Conservation (phyloP, 1,140 invertebrate genomes). For the Asobara japonica region DNA sequence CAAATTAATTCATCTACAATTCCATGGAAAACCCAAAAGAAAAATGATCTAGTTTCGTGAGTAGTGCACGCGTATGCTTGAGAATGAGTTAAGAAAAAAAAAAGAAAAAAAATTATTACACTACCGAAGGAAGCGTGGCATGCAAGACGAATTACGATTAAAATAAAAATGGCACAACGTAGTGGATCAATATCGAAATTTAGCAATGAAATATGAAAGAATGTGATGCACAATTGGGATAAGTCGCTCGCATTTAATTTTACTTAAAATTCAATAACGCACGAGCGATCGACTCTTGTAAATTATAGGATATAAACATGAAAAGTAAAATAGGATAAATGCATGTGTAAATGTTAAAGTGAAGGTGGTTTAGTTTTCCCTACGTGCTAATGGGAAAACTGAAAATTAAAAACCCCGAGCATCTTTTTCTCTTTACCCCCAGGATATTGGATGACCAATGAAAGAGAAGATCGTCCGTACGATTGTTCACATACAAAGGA, state of each 20-base stretch:
- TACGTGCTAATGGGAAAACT: conserved; percentile 18
- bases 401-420: not conserved
- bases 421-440: not conserved
- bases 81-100: conserved; percentile 53
- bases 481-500: not conserved
- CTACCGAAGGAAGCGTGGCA: conserved; percentile 66
- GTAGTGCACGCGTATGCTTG: conserved; percentile 34
- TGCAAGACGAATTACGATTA: conserved; percentile 65
- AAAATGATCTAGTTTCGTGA: conserved; percentile 11
- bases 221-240: conserved; percentile 45
- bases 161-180: conserved; percentile 61
- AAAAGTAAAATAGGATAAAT: conserved; percentile 27
- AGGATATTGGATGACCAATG: not conserved
- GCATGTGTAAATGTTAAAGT: conserved; percentile 29
- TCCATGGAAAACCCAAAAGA: not conserved
- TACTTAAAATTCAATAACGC: not conserved
- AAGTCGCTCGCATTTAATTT: not conserved
- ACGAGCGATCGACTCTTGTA: conserved; percentile 22
- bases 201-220: conserved; percentile 42
- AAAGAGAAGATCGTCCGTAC: conserved; percentile 30
- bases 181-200: conserved; percentile 55
- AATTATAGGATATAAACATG: not conserved
- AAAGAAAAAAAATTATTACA: conserved; percentile 56
- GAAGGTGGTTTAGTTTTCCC: not conserved
- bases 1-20: not conserved